Base-by-base conservation (phyloP, 2,888 invertebrate genomes). In the Neocrepidodera transversa region DNA sequence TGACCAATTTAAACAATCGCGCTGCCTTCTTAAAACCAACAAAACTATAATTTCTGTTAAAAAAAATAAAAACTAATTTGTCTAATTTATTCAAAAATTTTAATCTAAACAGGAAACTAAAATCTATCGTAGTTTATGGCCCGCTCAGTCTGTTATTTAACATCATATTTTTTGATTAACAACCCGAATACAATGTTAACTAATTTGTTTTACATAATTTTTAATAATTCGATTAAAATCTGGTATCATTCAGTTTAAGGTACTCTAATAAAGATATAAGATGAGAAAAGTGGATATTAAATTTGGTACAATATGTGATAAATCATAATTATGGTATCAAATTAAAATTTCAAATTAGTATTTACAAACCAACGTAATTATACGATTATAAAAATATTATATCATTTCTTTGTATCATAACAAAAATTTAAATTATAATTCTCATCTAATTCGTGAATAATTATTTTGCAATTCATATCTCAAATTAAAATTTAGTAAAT, bases 191-290 rank as follows among this genome's bases (percentile, higher is more conserved):
- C 52, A 43, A 53, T 53, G 52, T 53, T 53, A 53, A 32, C 42
- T 42, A 53, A 53, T 54, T 54, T 45, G 45, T 45, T 54, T 16
- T 45, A 54, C 53, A 54, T 45, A 36, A 14, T 45, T 54, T 52
- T 54, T 45, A 30, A 30, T 54, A 13, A 10, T 45, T 43, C 23
- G 32, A 54, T 54, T 35, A 35, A 36, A 45, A 54, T 54, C 53
- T 54, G 45, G 23, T 54, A 54, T 54, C 53, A 54, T 45, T 43
- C n/a, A n/a, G n/a, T n/a, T n/a, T 35, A 45, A 30, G 23, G 1
- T 11, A 10, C 7, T 35, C 17, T 16, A 45, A 54, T 53, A 26
- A 18, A 53, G 53, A 43, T 45, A 18, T 20, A 6, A 23, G 45
- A 23, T 26, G 45, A 45, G 23, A 50, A 50, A 36, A 36, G 13